These are phyloP conservation scores for Drosophila sulfurigaster DNA, from an alignment of 1,140 invertebrate species.

Conservation along the genomic window DNA sequence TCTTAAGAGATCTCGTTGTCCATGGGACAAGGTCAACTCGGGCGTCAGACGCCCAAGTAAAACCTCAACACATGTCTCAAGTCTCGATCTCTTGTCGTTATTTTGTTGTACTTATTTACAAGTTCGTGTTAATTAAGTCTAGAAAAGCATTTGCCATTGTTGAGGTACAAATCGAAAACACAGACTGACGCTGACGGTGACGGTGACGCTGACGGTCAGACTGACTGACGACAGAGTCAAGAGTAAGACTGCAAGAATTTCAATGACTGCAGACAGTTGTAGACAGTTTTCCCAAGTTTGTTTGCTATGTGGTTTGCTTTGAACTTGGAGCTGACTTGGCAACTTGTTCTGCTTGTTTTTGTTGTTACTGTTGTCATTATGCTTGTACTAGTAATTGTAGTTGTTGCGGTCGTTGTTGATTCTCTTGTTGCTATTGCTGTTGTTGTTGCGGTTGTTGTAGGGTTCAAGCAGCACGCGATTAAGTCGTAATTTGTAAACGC, in stretches of 20 bases:
- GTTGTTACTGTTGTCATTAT: slow-evolving; percentile 1
- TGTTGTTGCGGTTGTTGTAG: slow-evolving; percentile 34
- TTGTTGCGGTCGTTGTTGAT: slow-evolving; percentile 23
- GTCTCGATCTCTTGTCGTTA: slow-evolving; percentile 4
- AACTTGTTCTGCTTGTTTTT: slow-evolving; percentile 36
- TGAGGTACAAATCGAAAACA: slow-evolving; percentile 24
- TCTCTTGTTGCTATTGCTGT: slow-evolving; percentile 26
- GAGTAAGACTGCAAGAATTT: slow-evolving; percentile 52
- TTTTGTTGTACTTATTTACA: slow-evolving; percentile 50
- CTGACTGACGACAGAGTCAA: slow-evolving; percentile 5
- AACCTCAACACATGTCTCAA: slow-evolving; percentile 2
- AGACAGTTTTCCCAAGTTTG: slow-evolving; percentile 48
- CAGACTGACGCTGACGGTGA: slow-evolving; percentile 1
- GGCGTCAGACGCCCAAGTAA: slow-evolving; percentile 24
- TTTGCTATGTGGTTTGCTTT: slow-evolving; percentile 52
- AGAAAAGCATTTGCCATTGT: slow-evolving; percentile 51
- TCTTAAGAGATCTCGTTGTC: not conserved
- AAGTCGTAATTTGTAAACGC: slow-evolving; percentile 75
- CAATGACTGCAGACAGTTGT: slow-evolving; percentile 43
- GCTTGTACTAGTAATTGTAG: slow-evolving; percentile 4
- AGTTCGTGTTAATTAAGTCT: slow-evolving; percentile 64
- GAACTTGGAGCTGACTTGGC: slow-evolving; percentile 58
- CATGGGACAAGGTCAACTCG: slow-evolving; percentile 47
- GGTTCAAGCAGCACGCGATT: slow-evolving; percentile 74
- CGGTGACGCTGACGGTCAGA: not conserved